A percentile compares a stretch with the other conserved stretches of the same genome.
Conservation (phyloP, 2,888 invertebrate genomes). For the Noctua janthina region DNA sequence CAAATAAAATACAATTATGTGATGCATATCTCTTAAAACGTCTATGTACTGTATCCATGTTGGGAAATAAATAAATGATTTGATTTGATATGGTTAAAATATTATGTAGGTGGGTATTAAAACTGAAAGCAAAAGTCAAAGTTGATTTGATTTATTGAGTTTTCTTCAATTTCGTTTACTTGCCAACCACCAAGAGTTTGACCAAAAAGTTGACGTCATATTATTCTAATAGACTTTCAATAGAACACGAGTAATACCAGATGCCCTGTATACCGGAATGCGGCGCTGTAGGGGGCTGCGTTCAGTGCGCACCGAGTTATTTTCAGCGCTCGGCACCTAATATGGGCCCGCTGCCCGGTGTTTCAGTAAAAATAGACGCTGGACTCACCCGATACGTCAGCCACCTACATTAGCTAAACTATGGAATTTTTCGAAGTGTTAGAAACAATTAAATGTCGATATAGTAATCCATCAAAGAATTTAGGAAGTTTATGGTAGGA, state of each 20-base stretch:
- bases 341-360: constrained; percentile 88
- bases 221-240: constrained; percentile 12
- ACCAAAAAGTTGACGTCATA: constrained; percentile 16
- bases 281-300: constrained; percentile 78
- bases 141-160: background rate
- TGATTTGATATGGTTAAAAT: background rate
- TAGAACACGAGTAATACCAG: constrained; percentile 50
- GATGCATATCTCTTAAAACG: background rate
- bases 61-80: background rate
- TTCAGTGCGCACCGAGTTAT: constrained; percentile 76
- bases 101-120: background rate
- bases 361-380: constrained; percentile 85
- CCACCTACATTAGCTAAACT: constrained; percentile 55
- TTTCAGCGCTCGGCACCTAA: constrained; percentile 87
- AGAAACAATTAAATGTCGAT: background rate
- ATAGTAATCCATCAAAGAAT: background rate
- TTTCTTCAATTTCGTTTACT: background rate
- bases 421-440: constrained; percentile 59
- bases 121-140: constrained; percentile 7
- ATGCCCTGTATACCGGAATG: constrained; percentile 63
- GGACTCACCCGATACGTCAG: constrained; percentile 75
- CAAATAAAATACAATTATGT: background rate
- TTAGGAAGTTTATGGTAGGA: background rate
- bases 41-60: background rate
- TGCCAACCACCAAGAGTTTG: background rate